Evolutionary conservation across 1,140 invertebrate genomes (phyloP), one percentile per base, ranked within the genome.

Genomic region (Olivierus martensii): DNA sequence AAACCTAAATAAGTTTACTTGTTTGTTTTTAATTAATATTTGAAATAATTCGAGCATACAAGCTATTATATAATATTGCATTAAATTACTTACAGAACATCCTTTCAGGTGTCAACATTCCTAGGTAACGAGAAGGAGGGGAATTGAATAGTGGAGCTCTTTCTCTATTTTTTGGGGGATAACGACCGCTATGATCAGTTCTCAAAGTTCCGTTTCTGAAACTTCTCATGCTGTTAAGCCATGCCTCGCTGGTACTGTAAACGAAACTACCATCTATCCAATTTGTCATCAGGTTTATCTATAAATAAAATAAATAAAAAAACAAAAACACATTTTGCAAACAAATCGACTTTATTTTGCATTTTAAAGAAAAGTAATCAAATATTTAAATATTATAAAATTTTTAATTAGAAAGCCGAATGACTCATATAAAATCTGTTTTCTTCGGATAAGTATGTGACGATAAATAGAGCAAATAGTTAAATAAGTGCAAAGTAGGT

Each of bases 181-280:
- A 70, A 52, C 68, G 81, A 28, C 80, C 80, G 49, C 80, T 81
- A 6, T 72, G 75, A 69, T 74, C 66, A 63, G 37, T 87, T 28
- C 84, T 75, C 38, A 97, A 79, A 15, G 82, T 85, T 22, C 92
- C 91, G 65, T 95, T 93, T 44, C 79, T 72, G 71, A 91, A 95
- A 49, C 87, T 86, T 61, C 94, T 76, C 80, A 99, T 87, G 53
- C 87, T 83, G 65, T 89, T 89, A 46, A 94, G 79, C 86, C 94
- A 95, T 19, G 93, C 90, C 69, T 95, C 90, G 63, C 86, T 92
- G 19, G 87, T 94, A 65, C 89, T 93, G 74, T 99, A 99, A 56
- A 99, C 80, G 72, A 97, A 98, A 71, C 90, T 96, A 42, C 85
- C 94, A 70, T 99, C 95, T 58, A 99, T 95, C 91, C 92, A 98